These are phyloP conservation scores for Lota lota DNA, from an alignment of 2,113 vertebrate species.

Conservation along the genomic window DNA sequence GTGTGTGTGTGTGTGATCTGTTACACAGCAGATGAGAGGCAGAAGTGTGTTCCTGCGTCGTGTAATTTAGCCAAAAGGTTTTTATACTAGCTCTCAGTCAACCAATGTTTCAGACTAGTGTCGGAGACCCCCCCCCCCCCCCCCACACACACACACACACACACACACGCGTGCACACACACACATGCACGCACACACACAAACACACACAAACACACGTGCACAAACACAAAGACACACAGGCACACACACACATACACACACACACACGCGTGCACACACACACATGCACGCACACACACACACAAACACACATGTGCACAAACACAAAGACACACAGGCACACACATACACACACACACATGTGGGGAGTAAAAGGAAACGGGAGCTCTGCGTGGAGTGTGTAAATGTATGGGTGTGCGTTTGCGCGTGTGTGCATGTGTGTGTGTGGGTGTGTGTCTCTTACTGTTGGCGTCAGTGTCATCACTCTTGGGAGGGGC, in stretches of 20 bases:
- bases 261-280: too few species aligned
- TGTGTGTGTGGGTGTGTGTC: constrained; percentile 44
- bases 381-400: neutral
- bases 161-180: too few species aligned
- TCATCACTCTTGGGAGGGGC: constrained; percentile 77
- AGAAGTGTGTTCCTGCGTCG: constrained; percentile 60
- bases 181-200: too few species aligned
- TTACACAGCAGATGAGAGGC: constrained; percentile 62
- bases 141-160: too few species aligned
- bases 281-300: too few species aligned
- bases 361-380: too few species aligned
- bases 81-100: constrained; percentile 65
- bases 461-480: constrained; percentile 77
- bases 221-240: constrained; percentile 4
- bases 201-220: neutral
- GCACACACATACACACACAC: constrained; percentile 31
- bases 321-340: neutral
- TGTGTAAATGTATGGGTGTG: constrained; percentile 1
- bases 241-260: too few species aligned
- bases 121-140: too few species aligned
- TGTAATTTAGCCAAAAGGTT: constrained; percentile 66
- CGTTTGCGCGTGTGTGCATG: neutral
- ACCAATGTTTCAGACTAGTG: constrained; percentile 17
- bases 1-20: constrained; percentile 45
- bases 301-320: too few species aligned